These are phyloP conservation scores for Leptoclinus maculatus DNA, from an alignment of 2,797 vertebrate genomes.

Conservation along the genomic window DNA sequence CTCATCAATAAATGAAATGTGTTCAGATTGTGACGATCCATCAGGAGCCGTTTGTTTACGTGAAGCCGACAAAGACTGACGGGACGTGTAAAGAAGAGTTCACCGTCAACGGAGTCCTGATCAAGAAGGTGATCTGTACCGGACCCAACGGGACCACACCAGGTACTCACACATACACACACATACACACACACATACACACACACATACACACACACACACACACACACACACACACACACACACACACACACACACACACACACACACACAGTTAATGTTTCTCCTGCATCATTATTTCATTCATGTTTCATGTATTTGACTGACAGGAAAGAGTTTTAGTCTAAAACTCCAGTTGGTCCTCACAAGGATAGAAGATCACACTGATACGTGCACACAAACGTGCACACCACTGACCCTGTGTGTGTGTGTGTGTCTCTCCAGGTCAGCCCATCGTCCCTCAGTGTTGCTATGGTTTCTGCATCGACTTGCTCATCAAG, in stretches of 20 bases:
- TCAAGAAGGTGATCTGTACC: constrained; percentile 97
- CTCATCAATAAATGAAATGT: no score
- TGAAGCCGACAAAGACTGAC: constrained; percentile 91
- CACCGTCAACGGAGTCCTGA: constrained; percentile 93
- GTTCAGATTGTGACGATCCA: constrained; percentile 95
- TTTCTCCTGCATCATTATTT: no score
- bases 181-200: constrained; percentile 69
- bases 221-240: background rate
- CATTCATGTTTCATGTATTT: no score
- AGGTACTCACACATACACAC: constrained; percentile 77
- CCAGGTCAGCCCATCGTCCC: constrained; percentile 92
- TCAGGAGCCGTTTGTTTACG: constrained; percentile 97
- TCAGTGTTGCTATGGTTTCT: constrained; percentile 97
- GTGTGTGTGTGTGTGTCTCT: constrained; percentile 13
- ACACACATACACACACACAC: constrained; percentile 46
- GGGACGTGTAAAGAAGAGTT: constrained; percentile 92
- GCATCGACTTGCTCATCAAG: constrained; percentile 96
- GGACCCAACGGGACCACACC: constrained; percentile 96
- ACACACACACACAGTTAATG: background rate
- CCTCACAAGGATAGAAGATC: background rate
- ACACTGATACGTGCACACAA: background rate
- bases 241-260: constrained; percentile 38
- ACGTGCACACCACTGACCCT: background rate
- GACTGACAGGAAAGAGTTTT: background rate
- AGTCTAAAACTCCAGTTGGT: background rate